Percentiles rank a stretch among this genome's conserved stretches.
Evolutionary conservation across 1,140 invertebrate species (phyloP).

Genomic region (Neodiprion virginianus): DNA sequence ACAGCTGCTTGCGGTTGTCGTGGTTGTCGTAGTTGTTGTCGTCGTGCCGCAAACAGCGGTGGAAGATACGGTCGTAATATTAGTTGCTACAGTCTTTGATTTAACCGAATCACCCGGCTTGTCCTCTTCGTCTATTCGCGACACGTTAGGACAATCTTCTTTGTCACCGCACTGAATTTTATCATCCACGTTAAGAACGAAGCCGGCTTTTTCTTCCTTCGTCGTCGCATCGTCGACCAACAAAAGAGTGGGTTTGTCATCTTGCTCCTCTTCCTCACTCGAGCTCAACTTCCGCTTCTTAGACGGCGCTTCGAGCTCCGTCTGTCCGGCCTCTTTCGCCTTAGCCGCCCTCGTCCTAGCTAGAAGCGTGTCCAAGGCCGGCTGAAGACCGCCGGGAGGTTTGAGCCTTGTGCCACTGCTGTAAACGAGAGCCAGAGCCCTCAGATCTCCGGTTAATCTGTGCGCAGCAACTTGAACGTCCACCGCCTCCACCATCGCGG

Average conservation of each 20-base stretch:
- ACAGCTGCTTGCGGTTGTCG: slow-evolving; percentile 36
- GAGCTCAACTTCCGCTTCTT: slow-evolving; percentile 56
- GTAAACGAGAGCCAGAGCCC: slow-evolving; percentile 64
- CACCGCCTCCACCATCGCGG: slow-evolving; percentile 61
- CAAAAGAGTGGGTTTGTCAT: slow-evolving; percentile 25
- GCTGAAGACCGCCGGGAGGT: slow-evolving; percentile 45
- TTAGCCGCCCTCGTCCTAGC: slow-evolving; percentile 45
- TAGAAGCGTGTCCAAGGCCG: slow-evolving; percentile 47
- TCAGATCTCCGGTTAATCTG: slow-evolving; percentile 63
- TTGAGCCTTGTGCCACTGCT: slow-evolving; percentile 56
- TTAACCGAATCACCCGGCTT: background rate
- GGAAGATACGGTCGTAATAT: background rate
- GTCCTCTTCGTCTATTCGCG: background rate
- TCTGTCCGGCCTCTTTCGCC: slow-evolving; percentile 44
- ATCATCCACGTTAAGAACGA: background rate
- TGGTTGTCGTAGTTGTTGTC: slow-evolving; percentile 12
- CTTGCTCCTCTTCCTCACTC: slow-evolving; percentile 34
- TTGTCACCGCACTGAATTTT: slow-evolving; percentile 20
- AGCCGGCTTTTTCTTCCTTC: slow-evolving; percentile 29
- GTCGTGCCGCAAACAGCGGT: slow-evolving; percentile 20
- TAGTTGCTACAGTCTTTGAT: slow-evolving; percentile 5
- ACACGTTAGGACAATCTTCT: background rate
- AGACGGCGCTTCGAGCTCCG: slow-evolving; percentile 48
- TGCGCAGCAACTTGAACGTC: slow-evolving; percentile 60
- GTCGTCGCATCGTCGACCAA: slow-evolving; percentile 25